phyloP scores from a whole-genome alignment of 2,113 vertebrate species.

The Nicator chloris region DNA sequence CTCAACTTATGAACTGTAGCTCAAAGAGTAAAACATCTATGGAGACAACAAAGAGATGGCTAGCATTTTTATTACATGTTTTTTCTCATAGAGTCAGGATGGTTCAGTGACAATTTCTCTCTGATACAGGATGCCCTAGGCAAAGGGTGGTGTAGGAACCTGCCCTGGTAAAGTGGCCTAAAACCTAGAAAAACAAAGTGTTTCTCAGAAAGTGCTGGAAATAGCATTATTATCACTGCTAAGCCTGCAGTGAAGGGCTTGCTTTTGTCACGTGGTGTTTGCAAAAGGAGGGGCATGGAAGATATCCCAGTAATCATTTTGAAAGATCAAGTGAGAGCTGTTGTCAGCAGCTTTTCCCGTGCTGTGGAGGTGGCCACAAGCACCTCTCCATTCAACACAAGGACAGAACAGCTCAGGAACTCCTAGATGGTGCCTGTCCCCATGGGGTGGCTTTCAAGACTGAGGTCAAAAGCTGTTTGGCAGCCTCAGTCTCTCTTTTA shows the following conservation, averaged over 20 bases:
- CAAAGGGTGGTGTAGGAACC: neutral
- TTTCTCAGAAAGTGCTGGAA: neutral
- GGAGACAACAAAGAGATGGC: neutral
- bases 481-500: neutral
- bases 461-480: neutral
- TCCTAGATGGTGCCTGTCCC: neutral
- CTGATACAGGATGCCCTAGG: neutral
- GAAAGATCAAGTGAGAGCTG: neutral
- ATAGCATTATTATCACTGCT: neutral
- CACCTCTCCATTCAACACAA: neutral
- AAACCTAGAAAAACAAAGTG: neutral
- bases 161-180: neutral
- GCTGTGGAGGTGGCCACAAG: neutral
- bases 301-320: neutral
- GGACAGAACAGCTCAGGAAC: neutral
- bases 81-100: neutral
- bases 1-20: neutral
- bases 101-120: neutral
- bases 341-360: neutral
- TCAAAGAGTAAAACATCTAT: neutral
- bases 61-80: neutral
- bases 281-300: neutral
- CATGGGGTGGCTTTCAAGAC: accelerated
- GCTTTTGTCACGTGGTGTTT: neutral
- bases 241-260: neutral